Percentiles rank a stretch among this genome's conserved stretches.
Evolutionary conservation across 2,888 invertebrate species (phyloP).

Genomic region (Synergus gifuensis): DNA sequence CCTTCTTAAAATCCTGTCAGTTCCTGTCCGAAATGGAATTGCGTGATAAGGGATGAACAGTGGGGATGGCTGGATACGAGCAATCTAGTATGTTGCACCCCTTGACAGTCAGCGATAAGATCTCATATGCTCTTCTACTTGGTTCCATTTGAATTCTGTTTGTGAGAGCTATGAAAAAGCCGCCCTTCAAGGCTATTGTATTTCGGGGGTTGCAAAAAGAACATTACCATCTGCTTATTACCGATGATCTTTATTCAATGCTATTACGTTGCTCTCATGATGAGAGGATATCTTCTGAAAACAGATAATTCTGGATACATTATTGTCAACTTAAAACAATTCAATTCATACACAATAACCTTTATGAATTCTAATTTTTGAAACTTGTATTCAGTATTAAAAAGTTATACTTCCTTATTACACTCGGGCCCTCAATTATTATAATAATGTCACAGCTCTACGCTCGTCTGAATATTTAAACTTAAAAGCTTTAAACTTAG

Average conservation of each 20-base stretch:
- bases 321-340: too few relatives aligned
- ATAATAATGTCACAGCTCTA: too few relatives aligned
- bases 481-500: too few relatives aligned
- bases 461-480: too few relatives aligned
- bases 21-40: conserved; percentile 44
- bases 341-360: too few relatives aligned
- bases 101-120: conserved; percentile 71
- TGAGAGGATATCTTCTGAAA: neutral
- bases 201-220: conserved; percentile 60
- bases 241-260: conserved; percentile 68
- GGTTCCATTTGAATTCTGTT: conserved; percentile 70
- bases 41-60: conserved; percentile 53
- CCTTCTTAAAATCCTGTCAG: conserved; percentile 43
- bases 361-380: too few relatives aligned
- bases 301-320: neutral
- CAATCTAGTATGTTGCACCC: conserved; percentile 69
- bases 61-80: conserved; percentile 65
- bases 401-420: too few relatives aligned
- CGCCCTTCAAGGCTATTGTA: conserved; percentile 66
- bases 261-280: conserved; percentile 61
- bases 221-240: conserved; percentile 74
- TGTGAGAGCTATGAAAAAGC: conserved; percentile 59
- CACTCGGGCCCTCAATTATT: too few relatives aligned
- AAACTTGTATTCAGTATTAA: too few relatives aligned
- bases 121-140: conserved; percentile 65